Conservation (phyloP, 2,113 vertebrate genomes). For the Percopsis transmontana region DNA sequence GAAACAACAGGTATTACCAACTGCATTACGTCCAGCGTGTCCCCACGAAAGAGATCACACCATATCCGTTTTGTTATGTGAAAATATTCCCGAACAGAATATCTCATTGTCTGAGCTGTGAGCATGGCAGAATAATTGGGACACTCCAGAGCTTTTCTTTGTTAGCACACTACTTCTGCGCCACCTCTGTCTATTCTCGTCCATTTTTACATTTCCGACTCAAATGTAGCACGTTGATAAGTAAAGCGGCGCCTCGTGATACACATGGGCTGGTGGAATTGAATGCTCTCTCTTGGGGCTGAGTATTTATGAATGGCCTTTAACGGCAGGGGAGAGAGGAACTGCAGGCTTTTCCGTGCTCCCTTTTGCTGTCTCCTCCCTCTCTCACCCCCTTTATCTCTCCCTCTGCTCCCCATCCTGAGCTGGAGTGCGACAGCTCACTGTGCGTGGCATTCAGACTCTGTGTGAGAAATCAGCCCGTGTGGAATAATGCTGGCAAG, state of each 20-base stretch:
- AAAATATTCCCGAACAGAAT: too few relatives aligned
- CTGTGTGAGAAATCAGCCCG: constrained; percentile 58
- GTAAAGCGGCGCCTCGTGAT: constrained; percentile 15
- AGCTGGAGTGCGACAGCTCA: constrained; percentile 25
- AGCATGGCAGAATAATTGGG: too few relatives aligned
- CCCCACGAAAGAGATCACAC: too few relatives aligned
- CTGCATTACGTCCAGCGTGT: too few relatives aligned
- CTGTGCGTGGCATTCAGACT: constrained; percentile 44
- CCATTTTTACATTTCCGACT: too few relatives aligned
- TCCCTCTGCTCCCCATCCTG: background rate
- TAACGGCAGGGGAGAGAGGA: constrained; percentile 56
- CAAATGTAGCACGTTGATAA: background rate
- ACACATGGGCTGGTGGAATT: constrained; percentile 6
- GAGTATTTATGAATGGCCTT: constrained; percentile 65
- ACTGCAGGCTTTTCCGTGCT: constrained; percentile 48
- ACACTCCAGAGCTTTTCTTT: too few relatives aligned
- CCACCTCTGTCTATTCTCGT: too few relatives aligned
- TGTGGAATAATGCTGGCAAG: constrained; percentile 54
- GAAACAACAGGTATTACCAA: too few relatives aligned
- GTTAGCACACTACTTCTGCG: too few relatives aligned
- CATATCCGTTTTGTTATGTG: too few relatives aligned
- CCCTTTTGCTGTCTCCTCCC: constrained; percentile 19
- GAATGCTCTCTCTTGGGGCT: constrained; percentile 35
- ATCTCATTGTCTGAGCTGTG: too few relatives aligned
- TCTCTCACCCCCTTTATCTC: constrained; percentile 9